A percentile compares a stretch with the other conserved stretches of the same genome.
Conservation (phyloP, 2,797 vertebrate species). For the Aldrovandia affinis region DNA sequence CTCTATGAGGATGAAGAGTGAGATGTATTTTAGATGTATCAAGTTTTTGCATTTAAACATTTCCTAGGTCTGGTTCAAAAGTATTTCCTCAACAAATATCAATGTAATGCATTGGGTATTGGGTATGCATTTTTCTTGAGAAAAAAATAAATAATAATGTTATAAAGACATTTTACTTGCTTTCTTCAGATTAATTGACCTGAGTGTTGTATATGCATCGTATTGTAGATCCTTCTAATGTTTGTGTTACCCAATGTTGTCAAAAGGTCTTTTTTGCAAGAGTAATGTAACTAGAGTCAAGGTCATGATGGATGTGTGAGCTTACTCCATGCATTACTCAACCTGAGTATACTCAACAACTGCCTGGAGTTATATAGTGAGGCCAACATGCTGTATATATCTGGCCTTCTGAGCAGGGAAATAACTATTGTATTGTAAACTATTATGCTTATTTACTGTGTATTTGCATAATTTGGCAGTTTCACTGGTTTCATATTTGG, state of each 20-base stretch:
- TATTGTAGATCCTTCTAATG: background rate
- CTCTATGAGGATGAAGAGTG: too few relatives aligned
- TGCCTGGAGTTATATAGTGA: background rate
- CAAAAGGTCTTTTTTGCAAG: background rate
- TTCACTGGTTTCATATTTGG: background rate
- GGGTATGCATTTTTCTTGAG: too few relatives aligned
- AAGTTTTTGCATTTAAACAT: background rate
- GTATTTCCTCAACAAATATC: background rate
- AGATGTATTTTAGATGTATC: too few relatives aligned
- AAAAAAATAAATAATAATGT: background rate
- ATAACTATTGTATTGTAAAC: background rate
- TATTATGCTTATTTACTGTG: background rate
- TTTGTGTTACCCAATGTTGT: background rate
- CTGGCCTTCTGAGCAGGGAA: too few relatives aligned
- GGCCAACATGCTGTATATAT: too few relatives aligned
- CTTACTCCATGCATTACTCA: background rate
- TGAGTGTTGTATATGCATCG: background rate
- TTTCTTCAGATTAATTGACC: background rate
- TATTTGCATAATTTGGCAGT: background rate
- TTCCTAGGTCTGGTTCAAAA: background rate
- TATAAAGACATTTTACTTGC: background rate
- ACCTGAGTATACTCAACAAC: too few relatives aligned
- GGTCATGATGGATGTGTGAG: background rate
- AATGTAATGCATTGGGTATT: background rate
- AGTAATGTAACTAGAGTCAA: background rate